Evolutionary conservation across 2,888 invertebrate genomes (phyloP).

Genomic region (Drosophila putrida): DNA sequence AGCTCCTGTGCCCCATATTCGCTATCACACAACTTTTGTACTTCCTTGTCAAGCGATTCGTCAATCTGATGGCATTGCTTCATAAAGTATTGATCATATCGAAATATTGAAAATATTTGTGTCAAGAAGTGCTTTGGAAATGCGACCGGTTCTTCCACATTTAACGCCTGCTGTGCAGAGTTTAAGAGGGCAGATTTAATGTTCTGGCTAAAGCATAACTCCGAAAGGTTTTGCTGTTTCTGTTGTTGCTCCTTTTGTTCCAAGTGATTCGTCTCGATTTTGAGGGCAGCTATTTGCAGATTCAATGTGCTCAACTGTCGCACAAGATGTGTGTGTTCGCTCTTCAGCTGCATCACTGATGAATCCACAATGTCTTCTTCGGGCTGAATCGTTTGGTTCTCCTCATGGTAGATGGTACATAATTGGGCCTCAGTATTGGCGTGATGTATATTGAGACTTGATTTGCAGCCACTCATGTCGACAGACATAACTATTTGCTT

Average conservation of each 20-base stretch:
- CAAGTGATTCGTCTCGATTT: constrained; percentile 38
- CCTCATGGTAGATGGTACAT: too few species aligned
- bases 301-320: constrained; percentile 29
- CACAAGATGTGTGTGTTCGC: constrained; percentile 15
- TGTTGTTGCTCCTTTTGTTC: constrained; percentile 8
- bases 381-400: background rate
- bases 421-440: background rate
- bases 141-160: constrained; percentile 9
- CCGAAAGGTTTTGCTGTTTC: background rate
- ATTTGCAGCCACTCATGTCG: constrained; percentile 11
- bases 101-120: constrained; percentile 43
- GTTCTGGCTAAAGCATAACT: constrained; percentile 8
- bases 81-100: constrained; percentile 39
- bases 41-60: constrained; percentile 24
- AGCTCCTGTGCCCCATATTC: constrained; percentile 13
- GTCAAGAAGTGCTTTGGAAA: constrained; percentile 55
- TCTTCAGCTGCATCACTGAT: constrained; percentile 17
- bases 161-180: constrained; percentile 29
- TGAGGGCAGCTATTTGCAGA: constrained; percentile 42
- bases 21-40: constrained; percentile 20
- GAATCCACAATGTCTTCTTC: background rate
- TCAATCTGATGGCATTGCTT: constrained; percentile 40
- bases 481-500: background rate
- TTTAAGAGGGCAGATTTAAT: constrained; percentile 41
- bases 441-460: background rate